phyloP scores from a whole-genome alignment of 2,797 vertebrate species.

The Dallia pectoralis region DNA sequence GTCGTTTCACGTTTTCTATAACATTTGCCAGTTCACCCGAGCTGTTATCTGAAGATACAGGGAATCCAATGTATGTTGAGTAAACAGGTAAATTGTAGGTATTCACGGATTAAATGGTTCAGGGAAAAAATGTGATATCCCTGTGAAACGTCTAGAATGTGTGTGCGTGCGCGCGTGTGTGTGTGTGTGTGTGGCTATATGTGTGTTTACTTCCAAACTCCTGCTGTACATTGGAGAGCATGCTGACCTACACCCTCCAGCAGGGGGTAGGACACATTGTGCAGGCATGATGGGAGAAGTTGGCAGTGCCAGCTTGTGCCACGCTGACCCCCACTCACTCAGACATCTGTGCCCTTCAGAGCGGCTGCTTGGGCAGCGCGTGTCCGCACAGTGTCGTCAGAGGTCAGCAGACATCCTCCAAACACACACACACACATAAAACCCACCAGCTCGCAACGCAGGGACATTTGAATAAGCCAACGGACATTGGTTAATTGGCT shows the following conservation, averaged over 20 bases:
- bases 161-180: not conserved
- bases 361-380: slow-evolving; percentile 16
- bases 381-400: slow-evolving; percentile 25
- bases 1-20: not conserved
- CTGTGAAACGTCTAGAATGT: not conserved
- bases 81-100: not conserved
- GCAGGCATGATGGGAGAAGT: slow-evolving; percentile 31
- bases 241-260: not conserved
- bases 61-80: not conserved
- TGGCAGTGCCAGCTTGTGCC: slow-evolving; percentile 59
- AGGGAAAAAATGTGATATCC: not conserved
- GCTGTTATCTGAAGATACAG: no score
- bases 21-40: not conserved
- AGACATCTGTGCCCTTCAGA: slow-evolving; percentile 63
- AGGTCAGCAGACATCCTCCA: slow-evolving; percentile 8
- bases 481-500: no score
- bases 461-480: no score
- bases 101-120: no score
- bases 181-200: not conserved
- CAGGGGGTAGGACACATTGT: not conserved
- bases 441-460: not conserved
- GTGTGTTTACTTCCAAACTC: not conserved
- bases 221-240: not conserved
- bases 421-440: not conserved
- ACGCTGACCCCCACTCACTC: slow-evolving; percentile 33